Evolutionary conservation across 2,113 vertebrate species (phyloP).

Genomic region (Atlantisia rogersi): DNA sequence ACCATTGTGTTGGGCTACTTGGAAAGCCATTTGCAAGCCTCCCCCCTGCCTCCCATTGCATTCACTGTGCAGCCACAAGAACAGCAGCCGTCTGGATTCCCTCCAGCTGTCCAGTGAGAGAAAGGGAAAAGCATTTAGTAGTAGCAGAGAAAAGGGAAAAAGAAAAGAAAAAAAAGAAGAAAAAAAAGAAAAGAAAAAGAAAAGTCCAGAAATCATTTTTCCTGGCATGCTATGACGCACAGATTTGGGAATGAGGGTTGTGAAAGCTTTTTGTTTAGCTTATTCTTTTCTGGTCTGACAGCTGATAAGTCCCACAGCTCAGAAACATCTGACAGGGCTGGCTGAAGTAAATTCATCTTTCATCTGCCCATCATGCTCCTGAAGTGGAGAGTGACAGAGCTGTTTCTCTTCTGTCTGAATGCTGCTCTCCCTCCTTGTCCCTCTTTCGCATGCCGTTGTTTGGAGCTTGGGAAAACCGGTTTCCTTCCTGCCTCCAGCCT

Average conservation of each 20-base stretch:
- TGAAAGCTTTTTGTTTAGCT: constrained; percentile 74
- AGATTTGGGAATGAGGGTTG: constrained; percentile 44
- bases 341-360: constrained; percentile 65
- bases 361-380: constrained; percentile 71
- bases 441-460: constrained; percentile 52
- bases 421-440: background rate
- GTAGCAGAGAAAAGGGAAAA: background rate
- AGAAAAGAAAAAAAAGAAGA: background rate
- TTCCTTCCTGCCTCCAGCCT: constrained; percentile 79
- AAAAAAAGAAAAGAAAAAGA: background rate
- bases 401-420: background rate
- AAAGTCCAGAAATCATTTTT: constrained; percentile 42
- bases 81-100: constrained; percentile 1
- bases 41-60: background rate
- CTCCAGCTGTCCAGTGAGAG: constrained; percentile 50
- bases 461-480: constrained; percentile 79
- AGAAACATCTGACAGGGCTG: constrained; percentile 55
- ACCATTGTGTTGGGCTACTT: background rate
- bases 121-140: constrained; percentile 6
- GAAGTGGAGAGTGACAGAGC: constrained; percentile 66
- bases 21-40: constrained; percentile 7
- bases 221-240: constrained; percentile 44
- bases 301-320: constrained; percentile 71
- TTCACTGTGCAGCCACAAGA: background rate
- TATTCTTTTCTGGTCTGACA: constrained; percentile 70